Percentiles rank a stretch among this genome's conserved stretches.
Evolutionary conservation across 2,888 invertebrate genomes (phyloP).

Genomic region (Bombylius discolor): DNA sequence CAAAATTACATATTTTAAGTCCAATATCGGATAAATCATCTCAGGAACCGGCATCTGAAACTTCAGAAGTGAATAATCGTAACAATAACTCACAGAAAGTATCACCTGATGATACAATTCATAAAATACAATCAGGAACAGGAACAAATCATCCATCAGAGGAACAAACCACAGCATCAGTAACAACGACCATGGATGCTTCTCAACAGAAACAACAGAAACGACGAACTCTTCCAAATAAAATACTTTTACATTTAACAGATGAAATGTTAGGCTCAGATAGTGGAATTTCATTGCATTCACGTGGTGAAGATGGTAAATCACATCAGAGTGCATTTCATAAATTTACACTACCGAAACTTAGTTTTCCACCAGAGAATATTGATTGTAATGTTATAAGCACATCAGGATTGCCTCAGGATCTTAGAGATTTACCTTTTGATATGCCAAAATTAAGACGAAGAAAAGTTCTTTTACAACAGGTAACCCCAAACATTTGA

Average conservation of each 20-base stretch:
- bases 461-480: conserved; percentile 50
- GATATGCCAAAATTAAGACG: conserved; percentile 80
- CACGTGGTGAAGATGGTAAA: conserved; percentile 66
- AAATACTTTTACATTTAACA: conserved; percentile 42
- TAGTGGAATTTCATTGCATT: conserved; percentile 78
- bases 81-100: conserved; percentile 67
- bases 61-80: conserved; percentile 66
- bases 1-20: conserved; percentile 72
- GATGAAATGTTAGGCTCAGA: conserved; percentile 76
- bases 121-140: conserved; percentile 12
- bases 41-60: conserved; percentile 72
- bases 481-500: conserved; percentile 26
- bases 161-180: conserved; percentile 32
- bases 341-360: conserved; percentile 40
- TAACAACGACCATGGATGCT: conserved; percentile 13
- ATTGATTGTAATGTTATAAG: conserved; percentile 24
- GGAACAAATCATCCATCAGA: conserved; percentile 3
- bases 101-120: conserved; percentile 50
- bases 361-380: conserved; percentile 42
- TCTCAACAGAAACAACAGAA: conserved; percentile 25
- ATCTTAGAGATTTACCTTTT: conserved; percentile 69
- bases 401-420: conserved; percentile 44
- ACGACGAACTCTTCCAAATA: conserved; percentile 60
- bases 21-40: conserved; percentile 85
- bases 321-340: conserved; percentile 45